Conservation (phyloP, 2,113 vertebrate species). For the Merops nubicus region DNA sequence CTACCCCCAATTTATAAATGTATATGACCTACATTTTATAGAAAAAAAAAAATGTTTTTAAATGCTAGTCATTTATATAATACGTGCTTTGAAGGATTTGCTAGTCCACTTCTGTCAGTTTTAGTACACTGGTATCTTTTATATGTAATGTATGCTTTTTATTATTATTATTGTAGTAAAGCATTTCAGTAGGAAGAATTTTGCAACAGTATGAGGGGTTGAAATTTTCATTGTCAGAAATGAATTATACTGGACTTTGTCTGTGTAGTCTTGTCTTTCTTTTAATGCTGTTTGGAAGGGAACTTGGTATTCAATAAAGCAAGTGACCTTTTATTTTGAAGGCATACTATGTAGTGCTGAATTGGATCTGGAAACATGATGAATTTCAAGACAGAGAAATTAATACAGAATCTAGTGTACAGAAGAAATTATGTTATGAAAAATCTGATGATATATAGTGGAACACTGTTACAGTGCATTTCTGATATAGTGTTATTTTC, state of each 20-base stretch:
- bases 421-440: constrained; percentile 70
- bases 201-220: constrained; percentile 83
- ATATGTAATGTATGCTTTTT: constrained; percentile 95
- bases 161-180: constrained; percentile 88
- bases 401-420: constrained; percentile 69
- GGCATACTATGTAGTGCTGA: constrained; percentile 77
- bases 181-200: constrained; percentile 89
- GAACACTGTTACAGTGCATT: constrained; percentile 71
- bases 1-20: constrained; percentile 77
- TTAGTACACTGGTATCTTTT: constrained; percentile 92
- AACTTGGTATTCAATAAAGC: constrained; percentile 80
- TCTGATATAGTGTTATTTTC: constrained; percentile 77
- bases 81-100: constrained; percentile 84
- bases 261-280: constrained; percentile 82
- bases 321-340: constrained; percentile 78
- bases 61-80: constrained; percentile 87
- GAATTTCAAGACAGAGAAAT: constrained; percentile 61
- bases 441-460: constrained; percentile 59
- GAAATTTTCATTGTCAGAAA: constrained; percentile 88
- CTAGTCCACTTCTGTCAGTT: constrained; percentile 85
- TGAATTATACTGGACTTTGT: constrained; percentile 85
- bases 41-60: constrained; percentile 77
- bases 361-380: constrained; percentile 68
- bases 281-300: constrained; percentile 80
- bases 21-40: constrained; percentile 85